These are phyloP conservation scores for Cuculus canorus DNA, from an alignment of 2,797 vertebrate species.

Conservation along the genomic window DNA sequence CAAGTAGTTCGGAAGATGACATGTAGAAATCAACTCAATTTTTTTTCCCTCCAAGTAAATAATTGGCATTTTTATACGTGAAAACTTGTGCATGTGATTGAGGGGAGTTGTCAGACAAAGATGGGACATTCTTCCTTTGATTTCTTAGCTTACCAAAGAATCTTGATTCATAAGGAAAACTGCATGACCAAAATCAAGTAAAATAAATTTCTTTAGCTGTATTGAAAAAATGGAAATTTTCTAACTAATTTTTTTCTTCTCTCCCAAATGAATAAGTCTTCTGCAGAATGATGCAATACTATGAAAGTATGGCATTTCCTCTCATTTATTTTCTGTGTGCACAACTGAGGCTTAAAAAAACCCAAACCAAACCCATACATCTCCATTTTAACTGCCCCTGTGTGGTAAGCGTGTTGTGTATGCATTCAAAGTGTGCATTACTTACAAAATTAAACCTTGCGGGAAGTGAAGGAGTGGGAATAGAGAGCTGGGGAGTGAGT, in stretches of 20 bases:
- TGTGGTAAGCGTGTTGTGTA: not conserved
- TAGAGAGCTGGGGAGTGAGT: not conserved
- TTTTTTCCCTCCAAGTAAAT: not conserved
- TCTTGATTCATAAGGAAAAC: not conserved
- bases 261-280: not conserved
- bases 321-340: not conserved
- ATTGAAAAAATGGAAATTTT: not conserved
- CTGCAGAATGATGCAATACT: not conserved
- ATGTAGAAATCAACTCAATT: not conserved
- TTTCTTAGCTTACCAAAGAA: not conserved
- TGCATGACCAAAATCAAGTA: not conserved
- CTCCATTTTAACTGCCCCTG: not conserved
- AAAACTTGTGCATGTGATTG: not conserved
- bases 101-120: not conserved
- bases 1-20: not conserved
- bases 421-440: accelerated
- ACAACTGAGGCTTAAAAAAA: not conserved
- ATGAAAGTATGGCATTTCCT: not conserved
- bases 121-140: not conserved
- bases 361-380: accelerated
- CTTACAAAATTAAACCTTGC: not conserved
- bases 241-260: not conserved
- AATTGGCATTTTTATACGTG: not conserved
- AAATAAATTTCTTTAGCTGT: not conserved
- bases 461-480: not conserved